phyloP scores from a whole-genome alignment of 2,797 vertebrate species.

The Enteromius afrohamiltoni region DNA sequence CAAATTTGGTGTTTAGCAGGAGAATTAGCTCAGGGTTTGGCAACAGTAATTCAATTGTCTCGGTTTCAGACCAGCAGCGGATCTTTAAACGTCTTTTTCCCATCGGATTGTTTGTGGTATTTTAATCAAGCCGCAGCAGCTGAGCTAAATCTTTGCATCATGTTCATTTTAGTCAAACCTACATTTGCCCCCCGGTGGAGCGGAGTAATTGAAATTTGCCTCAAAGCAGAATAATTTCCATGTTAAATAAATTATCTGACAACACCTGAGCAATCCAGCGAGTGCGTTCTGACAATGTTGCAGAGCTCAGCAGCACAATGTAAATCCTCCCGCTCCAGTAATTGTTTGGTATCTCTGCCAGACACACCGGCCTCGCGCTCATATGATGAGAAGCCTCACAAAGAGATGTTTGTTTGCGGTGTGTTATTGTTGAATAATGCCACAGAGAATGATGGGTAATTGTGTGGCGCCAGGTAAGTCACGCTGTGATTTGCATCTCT shows the following conservation, averaged over 20 bases:
- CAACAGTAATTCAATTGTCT: conserved; percentile 6
- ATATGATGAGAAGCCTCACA: conserved; percentile 47
- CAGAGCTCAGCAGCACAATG: conserved; percentile 50
- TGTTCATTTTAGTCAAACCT: conserved; percentile 55
- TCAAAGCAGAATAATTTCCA: conserved; percentile 59
- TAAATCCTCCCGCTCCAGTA: conserved; percentile 49
- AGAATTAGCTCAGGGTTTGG: neutral
- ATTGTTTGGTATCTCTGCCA: conserved; percentile 59
- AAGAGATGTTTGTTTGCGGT: conserved; percentile 53
- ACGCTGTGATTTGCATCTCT: conserved; percentile 50
- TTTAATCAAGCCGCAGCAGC: conserved; percentile 52
- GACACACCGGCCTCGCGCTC: conserved; percentile 48
- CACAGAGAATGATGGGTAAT: conserved; percentile 49
- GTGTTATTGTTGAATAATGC: conserved; percentile 37
- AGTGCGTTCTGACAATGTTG: conserved; percentile 55
- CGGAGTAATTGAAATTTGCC: conserved; percentile 59
- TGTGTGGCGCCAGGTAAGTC: conserved; percentile 43
- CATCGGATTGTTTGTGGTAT: conserved; percentile 48
- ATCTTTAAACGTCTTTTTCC: conserved; percentile 52
- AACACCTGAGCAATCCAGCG: conserved; percentile 60
- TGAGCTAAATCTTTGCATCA: conserved; percentile 52
- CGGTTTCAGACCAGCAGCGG: neutral
- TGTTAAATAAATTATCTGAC: conserved; percentile 63
- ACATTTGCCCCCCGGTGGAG: conserved; percentile 48
- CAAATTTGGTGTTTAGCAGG: neutral